A percentile compares a stretch with the other conserved stretches of the same genome.
phyloP scores from a whole-genome alignment of 2,113 vertebrate species.

The Coptodon bakossiorum region DNA sequence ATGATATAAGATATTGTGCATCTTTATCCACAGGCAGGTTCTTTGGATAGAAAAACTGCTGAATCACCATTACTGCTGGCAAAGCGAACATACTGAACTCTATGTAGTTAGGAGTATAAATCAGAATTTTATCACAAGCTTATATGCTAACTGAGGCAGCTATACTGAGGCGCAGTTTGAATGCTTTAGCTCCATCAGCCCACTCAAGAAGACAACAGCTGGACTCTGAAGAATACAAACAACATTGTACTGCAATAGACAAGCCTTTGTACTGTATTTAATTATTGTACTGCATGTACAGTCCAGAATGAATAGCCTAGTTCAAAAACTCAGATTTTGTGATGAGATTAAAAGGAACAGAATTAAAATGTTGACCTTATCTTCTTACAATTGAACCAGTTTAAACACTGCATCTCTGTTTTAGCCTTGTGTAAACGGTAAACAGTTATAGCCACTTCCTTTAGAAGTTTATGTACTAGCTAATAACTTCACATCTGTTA shows the following conservation, averaged over 20 bases:
- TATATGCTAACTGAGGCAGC: slow-evolving; percentile 1
- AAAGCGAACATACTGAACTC: not conserved
- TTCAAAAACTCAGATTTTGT: not conserved
- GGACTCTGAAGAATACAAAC: slow-evolving; percentile 27
- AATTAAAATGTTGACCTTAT: not conserved
- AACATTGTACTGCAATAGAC: slow-evolving; percentile 47
- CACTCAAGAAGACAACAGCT: slow-evolving; percentile 35
- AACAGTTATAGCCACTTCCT: not conserved
- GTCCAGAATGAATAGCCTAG: not conserved
- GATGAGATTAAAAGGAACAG: not conserved
- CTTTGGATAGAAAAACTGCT: not conserved
- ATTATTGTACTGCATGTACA: not conserved
- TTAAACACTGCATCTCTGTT: not conserved
- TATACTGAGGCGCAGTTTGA: slow-evolving; percentile 3
- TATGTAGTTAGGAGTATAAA: not conserved
- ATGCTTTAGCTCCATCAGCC: slow-evolving; percentile 23
- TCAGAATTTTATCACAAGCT: not conserved
- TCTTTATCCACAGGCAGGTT: not conserved
- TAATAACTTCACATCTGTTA: not conserved
- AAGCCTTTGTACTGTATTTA: slow-evolving; percentile 32
- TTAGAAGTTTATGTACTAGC: not conserved
- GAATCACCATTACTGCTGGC: not conserved
- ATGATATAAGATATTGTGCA: not conserved
- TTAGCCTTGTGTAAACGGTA: not conserved
- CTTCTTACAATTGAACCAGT: not conserved